These are phyloP conservation scores for Holothuria leucospilota DNA, from an alignment of 53 echinoderm and acorn worm species.

Conservation along the genomic window DNA sequence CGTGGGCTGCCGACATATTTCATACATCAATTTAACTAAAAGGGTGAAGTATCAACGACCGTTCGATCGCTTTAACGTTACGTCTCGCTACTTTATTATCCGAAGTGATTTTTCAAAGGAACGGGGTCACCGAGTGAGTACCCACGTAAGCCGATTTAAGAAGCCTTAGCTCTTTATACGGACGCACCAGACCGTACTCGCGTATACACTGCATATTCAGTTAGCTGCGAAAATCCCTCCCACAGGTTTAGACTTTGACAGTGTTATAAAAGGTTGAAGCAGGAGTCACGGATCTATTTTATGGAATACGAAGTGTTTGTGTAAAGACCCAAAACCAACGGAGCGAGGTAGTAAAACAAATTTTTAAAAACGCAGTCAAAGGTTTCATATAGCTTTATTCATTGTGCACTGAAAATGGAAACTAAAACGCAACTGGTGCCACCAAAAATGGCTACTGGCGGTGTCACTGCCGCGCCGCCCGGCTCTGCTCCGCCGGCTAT, in stretches of 20 bases:
- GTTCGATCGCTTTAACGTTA: too few species aligned
- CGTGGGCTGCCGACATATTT: constrained; percentile 5
- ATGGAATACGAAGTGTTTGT: constrained; percentile 44
- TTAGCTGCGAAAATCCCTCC: constrained; percentile 30
- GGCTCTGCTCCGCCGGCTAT: neutral
- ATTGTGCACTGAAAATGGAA: neutral
- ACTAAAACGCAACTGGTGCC: constrained; percentile 15
- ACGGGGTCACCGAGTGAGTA: constrained; percentile 20
- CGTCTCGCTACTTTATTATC: neutral
- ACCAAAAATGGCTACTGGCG: constrained; percentile 40
- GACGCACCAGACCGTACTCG: constrained; percentile 20
- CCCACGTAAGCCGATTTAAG: constrained; percentile 39
- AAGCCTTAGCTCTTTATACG: constrained; percentile 23
- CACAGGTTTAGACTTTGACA: constrained; percentile 14
- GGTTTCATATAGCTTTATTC: constrained; percentile 32
- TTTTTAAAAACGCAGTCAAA: constrained; percentile 32
- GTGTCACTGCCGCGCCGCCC: constrained; percentile 14
- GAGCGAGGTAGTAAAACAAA: constrained; percentile 20
- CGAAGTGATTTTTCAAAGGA: constrained; percentile 24
- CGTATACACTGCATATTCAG: constrained; percentile 31
- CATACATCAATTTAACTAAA: neutral
- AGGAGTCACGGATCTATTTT: constrained; percentile 8
- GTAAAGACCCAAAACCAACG: constrained; percentile 40
- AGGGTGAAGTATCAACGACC: too few species aligned
- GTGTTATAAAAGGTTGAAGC: constrained; percentile 41